Evolutionary conservation across 1,140 invertebrate species (phyloP), one percentile per base, ranked within the genome.

Genomic region (Lamellibrachia luymesi): DNA sequence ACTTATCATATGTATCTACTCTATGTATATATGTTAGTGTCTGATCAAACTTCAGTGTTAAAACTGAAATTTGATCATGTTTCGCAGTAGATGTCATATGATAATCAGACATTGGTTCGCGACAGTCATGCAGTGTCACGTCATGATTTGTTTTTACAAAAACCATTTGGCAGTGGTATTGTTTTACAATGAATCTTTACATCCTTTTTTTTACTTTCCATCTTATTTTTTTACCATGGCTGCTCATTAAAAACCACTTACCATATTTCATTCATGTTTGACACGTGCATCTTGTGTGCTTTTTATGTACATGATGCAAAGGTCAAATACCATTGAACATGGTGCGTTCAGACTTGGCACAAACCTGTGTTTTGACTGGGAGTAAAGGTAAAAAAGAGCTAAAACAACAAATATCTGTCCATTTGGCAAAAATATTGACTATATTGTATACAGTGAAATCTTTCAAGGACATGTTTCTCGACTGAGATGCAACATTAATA

Each of bases 241-340:
- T 22, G 64, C 64, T 80, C 64, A 80, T 80, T 80, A 80, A 80
- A 80, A 80, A 80, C 64, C 64, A 80, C 64, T 80, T 80, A 80
- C 64, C 64, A 22, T 80, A 80, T 80, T 80, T 80, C 64, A 80
- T 80, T 80, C 13, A 80, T 22, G 64, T 80, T 80, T 80, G 64
- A 80, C 64, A 80, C 13, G 64, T 22, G 25, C 64, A 80, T 80
- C 4, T 10, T 56, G 52, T 17, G 64, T 80, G 64, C 25, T 22
- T 22, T 17, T 80, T 22, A 80, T 22, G 17, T 80, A 22, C 64
- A 80, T 38, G 38, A 80, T 22, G 13, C 13, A 22, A 80, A 10
- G 17, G 64, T 80, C 13, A 80, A 80, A 80, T 10, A 80, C 64
- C 52, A 56, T 56, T 56, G 6, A 17, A 56, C 17, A 56, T 56